phyloP scores from a whole-genome alignment of 2,113 vertebrate genomes.

The Scomber scombrus region DNA sequence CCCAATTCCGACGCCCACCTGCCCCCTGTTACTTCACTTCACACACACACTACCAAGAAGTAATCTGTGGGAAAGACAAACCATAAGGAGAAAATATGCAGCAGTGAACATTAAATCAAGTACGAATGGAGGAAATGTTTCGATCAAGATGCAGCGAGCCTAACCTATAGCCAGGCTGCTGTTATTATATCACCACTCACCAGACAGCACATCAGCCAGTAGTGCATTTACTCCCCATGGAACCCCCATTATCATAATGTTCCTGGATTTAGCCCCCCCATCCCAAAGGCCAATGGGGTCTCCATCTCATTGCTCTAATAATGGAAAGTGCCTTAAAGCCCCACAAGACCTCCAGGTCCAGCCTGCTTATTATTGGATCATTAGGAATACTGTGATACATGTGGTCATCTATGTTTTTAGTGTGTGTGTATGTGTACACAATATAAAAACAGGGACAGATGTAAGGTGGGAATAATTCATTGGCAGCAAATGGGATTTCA shows the following conservation, averaged over 20 bases:
- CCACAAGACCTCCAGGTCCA: slow-evolving; percentile 49
- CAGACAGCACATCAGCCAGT: slow-evolving; percentile 44
- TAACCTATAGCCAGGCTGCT: slow-evolving; percentile 28
- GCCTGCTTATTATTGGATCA: slow-evolving; percentile 64
- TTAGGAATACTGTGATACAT: slow-evolving; percentile 76
- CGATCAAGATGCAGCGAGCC: background rate
- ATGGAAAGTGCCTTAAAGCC: slow-evolving; percentile 66
- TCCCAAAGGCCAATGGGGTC: slow-evolving; percentile 68
- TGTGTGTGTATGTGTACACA: slow-evolving; percentile 42
- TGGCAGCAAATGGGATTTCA: slow-evolving; percentile 82
- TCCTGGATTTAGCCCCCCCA: slow-evolving; percentile 53
- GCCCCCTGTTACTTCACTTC: background rate
- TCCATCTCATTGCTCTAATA: slow-evolving; percentile 66
- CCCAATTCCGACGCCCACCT: background rate
- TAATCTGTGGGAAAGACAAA: slow-evolving; percentile 28
- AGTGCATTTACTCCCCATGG: slow-evolving; percentile 47
- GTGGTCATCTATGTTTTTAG: slow-evolving; percentile 34
- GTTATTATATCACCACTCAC: slow-evolving; percentile 40
- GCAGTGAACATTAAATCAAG: slow-evolving; percentile 40
- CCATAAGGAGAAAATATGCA: slow-evolving; percentile 19
- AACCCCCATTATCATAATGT: slow-evolving; percentile 67
- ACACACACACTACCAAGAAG: slow-evolving; percentile 6
- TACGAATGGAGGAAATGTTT: slow-evolving; percentile 29
- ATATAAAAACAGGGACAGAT: slow-evolving; percentile 50
- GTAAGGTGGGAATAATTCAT: slow-evolving; percentile 78